phyloP scores from a whole-genome alignment of 2,797 vertebrate genomes.

The Hapalemur alaotrensis region DNA sequence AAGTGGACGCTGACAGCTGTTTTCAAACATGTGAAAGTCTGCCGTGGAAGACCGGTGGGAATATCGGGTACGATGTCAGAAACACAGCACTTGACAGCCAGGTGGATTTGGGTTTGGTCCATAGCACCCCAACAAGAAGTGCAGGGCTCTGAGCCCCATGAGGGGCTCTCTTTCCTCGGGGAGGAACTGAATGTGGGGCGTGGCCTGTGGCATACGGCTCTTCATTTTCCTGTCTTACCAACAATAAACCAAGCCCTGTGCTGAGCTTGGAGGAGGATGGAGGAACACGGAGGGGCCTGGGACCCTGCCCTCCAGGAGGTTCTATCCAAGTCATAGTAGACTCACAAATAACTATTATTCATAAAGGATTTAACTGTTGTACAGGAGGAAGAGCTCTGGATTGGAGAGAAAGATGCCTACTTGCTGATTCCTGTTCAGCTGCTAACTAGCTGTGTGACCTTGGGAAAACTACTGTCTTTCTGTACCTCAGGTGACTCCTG shows the following conservation, averaged over 20 bases:
- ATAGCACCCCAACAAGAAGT: not conserved
- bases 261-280: not conserved
- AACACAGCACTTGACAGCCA: not conserved
- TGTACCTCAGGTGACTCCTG: not conserved
- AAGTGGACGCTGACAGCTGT: constrained; percentile 32
- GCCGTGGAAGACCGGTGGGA: not conserved
- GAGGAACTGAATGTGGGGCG: not conserved
- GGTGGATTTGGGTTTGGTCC: not conserved
- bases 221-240: not conserved
- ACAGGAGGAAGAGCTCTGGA: not conserved
- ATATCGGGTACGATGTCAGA: not conserved
- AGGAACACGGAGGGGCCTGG: fast-evolving
- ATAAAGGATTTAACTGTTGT: not conserved
- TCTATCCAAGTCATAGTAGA: not conserved
- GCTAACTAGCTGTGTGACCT: not conserved
- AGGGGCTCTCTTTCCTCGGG: not conserved
- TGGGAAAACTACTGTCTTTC: not conserved
- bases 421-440: not conserved
- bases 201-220: too few species aligned
- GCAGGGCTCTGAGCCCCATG: not conserved
- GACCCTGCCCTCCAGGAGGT: not conserved
- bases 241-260: not conserved
- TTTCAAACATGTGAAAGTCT: constrained; percentile 62
- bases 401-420: not conserved
- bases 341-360: too few species aligned